phyloP scores from a whole-genome alignment of 92 coral and sea anemone genomes.

The Actinernus sp. region DNA sequence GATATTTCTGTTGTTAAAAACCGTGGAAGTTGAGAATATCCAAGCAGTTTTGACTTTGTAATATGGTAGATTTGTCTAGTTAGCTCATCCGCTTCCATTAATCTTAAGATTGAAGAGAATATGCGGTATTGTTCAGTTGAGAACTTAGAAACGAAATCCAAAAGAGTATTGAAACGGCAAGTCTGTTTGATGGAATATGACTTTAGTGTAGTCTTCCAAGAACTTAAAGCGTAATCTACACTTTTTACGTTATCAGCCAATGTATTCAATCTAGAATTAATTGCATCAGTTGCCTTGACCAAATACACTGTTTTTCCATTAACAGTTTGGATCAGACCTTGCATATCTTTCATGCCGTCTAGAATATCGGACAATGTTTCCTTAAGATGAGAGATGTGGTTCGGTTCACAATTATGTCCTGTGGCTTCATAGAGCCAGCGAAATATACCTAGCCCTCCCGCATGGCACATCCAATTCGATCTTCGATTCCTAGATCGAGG shows the following conservation, averaged over 20 bases:
- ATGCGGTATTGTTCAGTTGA: neutral
- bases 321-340: neutral
- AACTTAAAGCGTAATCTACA: neutral
- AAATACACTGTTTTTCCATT: slow-evolving; percentile 12
- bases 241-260: neutral
- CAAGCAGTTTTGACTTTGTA: neutral
- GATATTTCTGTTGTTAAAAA: neutral
- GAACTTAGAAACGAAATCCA: neutral
- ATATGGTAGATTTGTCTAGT: neutral
- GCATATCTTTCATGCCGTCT: neutral
- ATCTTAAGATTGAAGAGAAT: neutral
- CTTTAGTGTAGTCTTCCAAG: slow-evolving; percentile 5
- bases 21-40: neutral
- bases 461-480: slow-evolving; percentile 4
- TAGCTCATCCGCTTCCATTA: neutral
- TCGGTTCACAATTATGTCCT: slow-evolving; percentile 14
- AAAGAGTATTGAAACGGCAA: neutral
- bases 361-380: neutral
- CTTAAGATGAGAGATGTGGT: slow-evolving; percentile 9
- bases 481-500: neutral
- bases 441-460: neutral
- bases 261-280: neutral
- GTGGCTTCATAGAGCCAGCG: neutral
- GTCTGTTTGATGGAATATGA: neutral
- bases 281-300: neutral